A percentile compares a stretch with the other conserved stretches of the same genome.
These are phyloP conservation scores for Oceanodroma tethys DNA, from an alignment of 2,113 vertebrate species.

Conservation along the genomic window DNA sequence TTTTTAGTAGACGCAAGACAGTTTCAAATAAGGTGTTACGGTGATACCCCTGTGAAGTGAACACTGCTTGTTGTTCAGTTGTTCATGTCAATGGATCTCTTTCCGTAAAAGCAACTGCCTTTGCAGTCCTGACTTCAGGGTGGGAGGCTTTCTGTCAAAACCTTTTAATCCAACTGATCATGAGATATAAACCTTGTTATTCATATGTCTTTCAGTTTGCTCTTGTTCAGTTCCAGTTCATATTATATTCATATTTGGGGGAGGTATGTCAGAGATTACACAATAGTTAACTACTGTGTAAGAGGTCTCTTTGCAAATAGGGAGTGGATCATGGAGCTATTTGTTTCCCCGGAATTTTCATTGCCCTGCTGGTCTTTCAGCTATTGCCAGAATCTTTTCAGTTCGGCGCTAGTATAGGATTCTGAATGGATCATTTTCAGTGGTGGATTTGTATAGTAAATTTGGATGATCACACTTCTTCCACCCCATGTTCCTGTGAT, in stretches of 20 bases:
- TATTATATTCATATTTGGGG: neutral
- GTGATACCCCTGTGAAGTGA: neutral
- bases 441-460: neutral
- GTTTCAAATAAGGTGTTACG: neutral
- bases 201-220: neutral
- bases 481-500: neutral
- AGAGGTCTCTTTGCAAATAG: neutral
- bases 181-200: neutral
- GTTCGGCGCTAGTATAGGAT: neutral
- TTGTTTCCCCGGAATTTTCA: neutral
- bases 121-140: neutral
- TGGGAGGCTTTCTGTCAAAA: neutral
- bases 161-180: neutral
- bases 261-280: neutral
- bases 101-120: neutral
- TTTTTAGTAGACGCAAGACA: neutral
- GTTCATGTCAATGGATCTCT: neutral
- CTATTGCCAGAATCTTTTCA: neutral
- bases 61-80: neutral
- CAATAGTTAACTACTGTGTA: neutral
- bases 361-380: neutral
- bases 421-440: neutral
- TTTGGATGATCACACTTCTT: neutral
- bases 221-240: neutral
- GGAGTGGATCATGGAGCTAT: neutral